Conservation (phyloP, 2,113 vertebrate species). For the Rhinopomastus cyanomelas region DNA sequence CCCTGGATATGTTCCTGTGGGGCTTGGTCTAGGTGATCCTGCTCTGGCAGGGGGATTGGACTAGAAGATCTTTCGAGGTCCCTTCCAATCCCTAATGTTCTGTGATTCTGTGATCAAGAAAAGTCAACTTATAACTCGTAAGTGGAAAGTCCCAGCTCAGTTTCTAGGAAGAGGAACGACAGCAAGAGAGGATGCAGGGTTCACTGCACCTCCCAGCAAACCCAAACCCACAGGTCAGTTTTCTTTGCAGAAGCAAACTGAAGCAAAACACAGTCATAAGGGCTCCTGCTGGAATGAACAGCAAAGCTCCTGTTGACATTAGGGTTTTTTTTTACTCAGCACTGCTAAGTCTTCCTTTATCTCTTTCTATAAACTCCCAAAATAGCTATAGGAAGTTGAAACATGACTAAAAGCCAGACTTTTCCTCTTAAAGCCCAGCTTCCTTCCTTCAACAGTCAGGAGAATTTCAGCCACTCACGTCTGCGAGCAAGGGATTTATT, state of each 20-base stretch:
- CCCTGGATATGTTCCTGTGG: too few species aligned
- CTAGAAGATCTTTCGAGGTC: too few species aligned
- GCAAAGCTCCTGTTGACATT: neutral
- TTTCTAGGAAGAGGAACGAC: neutral
- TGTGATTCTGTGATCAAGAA: neutral
- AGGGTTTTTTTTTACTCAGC: neutral
- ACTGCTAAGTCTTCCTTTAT: neutral
- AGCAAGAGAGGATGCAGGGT: neutral
- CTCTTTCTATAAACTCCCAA: neutral
- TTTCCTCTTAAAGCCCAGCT: slow-evolving; percentile 34
- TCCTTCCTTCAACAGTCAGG: slow-evolving; percentile 41
- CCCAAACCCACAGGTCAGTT: neutral
- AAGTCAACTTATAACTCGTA: neutral
- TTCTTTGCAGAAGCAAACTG: neutral
- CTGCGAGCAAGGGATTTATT: neutral
- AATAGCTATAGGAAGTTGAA: slow-evolving; percentile 46
- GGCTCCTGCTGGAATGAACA: neutral
- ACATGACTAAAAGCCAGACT: neutral
- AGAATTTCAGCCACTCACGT: neutral
- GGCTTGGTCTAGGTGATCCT: too few species aligned
- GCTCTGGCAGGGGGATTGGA: too few species aligned
- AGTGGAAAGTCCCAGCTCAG: neutral
- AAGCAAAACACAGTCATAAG: neutral
- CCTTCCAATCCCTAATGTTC: too few species aligned
- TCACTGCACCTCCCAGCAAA: neutral